Evolutionary conservation across 1,140 invertebrate genomes (phyloP), one percentile per base, ranked within the genome.

Genomic region (Drosophila varians): DNA sequence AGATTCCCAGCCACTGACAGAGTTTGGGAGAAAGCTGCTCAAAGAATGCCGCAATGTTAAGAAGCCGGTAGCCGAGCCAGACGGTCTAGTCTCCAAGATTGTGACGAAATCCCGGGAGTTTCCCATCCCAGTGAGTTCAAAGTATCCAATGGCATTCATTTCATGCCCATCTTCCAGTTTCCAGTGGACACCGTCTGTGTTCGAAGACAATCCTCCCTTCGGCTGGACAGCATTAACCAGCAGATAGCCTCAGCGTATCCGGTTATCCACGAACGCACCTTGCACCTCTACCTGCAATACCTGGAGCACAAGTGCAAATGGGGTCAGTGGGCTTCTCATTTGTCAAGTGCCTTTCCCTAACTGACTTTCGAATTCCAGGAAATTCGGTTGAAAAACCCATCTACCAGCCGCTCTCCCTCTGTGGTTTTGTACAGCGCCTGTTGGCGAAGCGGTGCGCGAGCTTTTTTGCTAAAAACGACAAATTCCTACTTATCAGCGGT

Each of bases 361-460:
- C 3, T 12, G 11, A 4, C 12, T 6, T 16, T 38, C 11, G 1
- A 31, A 31, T 4, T 9, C 0, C 49, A 90, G 89, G 89, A 28
- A 90, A 87, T 36, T 23, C 51, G 0, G 34, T 76, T 31, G 89
- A 90, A 54, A 46, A 42, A 36, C 66, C 66, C 11, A 55, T 90
- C n/a, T 90, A 89, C 42, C 14, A 36, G 5, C 5, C 45, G 0
- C 72, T 90, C 4, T 61, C 86, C 5, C 48, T 93, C 8, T 73
- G 91, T 6, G 89, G 91, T n/a, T 91, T 93, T 14, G 90, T 93
- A 21, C 92, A 93, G 56, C 90, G 93, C 0, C 74, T 93, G 7
- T 48, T 93, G 31, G 90, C 88, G 4, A 93, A 93, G 28, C 90
- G 93, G 14, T 92, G 92, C 2, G 89, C 92, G 6, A 83, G 87